phyloP scores from a whole-genome alignment of 1,140 invertebrate genomes.

The Aphis craccivora region DNA sequence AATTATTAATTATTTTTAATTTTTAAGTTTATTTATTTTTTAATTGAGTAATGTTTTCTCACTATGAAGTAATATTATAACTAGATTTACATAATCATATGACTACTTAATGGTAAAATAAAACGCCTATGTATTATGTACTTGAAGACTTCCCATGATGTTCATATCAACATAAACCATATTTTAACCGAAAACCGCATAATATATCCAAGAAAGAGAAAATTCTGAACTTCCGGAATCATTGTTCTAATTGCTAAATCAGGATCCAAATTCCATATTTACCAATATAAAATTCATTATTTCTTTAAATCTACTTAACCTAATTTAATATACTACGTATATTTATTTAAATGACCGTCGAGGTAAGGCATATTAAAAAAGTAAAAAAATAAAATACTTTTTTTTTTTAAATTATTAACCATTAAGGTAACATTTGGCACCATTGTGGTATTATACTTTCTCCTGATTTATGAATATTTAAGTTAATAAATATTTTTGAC shows the following conservation, averaged over 20 bases:
- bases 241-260: background rate
- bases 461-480: background rate
- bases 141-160: background rate
- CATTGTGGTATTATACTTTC: too few relatives aligned
- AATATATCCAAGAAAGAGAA: background rate
- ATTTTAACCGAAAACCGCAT: background rate
- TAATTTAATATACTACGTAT: background rate
- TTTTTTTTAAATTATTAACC: too few relatives aligned
- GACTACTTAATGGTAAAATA: background rate
- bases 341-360: background rate
- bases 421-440: too few relatives aligned
- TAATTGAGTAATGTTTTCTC: background rate
- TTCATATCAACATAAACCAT: background rate
- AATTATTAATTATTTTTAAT: too few relatives aligned
- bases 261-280: background rate
- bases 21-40: too few relatives aligned
- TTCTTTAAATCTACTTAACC: background rate
- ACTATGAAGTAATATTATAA: background rate
- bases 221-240: background rate
- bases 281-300: background rate
- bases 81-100: background rate
- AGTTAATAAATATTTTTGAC: too few relatives aligned
- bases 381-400: too few relatives aligned
- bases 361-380: too few relatives aligned
- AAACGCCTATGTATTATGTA: background rate